These are phyloP conservation scores for Goniozus legneri DNA, from an alignment of 1,140 invertebrate genomes.

Conservation along the genomic window DNA sequence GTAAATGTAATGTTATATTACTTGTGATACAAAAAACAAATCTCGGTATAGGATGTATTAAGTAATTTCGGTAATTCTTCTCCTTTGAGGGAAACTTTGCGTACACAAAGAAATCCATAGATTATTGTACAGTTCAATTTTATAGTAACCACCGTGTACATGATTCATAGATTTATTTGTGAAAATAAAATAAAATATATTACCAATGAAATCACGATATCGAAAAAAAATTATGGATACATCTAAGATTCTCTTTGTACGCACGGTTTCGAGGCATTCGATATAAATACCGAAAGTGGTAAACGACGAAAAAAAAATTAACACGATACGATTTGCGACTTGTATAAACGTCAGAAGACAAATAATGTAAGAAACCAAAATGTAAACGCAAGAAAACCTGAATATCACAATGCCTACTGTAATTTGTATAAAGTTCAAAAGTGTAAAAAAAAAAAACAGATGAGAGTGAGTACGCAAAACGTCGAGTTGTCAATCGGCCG, in stretches of 20 bases:
- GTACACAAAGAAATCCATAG: constrained; percentile 18
- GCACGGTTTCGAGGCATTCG: constrained; percentile 14
- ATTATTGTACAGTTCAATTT: constrained; percentile 23
- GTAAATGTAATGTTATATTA: constrained; percentile 35
- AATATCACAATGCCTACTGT: constrained; percentile 33
- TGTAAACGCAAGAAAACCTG: constrained; percentile 19
- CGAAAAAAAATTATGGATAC: background rate
- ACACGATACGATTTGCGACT: constrained; percentile 7
- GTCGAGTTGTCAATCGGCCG: no score
- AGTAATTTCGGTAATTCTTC: constrained; percentile 15
- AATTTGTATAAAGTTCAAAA: constrained; percentile 36
- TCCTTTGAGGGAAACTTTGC: constrained; percentile 16
- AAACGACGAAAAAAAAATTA: constrained; percentile 1
- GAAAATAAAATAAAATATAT: background rate
- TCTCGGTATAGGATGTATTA: constrained; percentile 11
- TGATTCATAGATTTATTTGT: background rate
- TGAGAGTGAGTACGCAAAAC: no score
- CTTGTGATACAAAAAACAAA: constrained; percentile 35
- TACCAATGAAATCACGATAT: background rate
- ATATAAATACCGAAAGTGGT: constrained; percentile 5
- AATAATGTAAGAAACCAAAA: constrained; percentile 6
- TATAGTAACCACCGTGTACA: constrained; percentile 16
- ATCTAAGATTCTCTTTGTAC: constrained; percentile 16
- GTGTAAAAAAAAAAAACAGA: constrained; percentile 33
- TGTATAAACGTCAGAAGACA: constrained; percentile 21